Evolutionary conservation across 2,113 vertebrate genomes (phyloP).

Genomic region (Circaetus cinerascens): DNA sequence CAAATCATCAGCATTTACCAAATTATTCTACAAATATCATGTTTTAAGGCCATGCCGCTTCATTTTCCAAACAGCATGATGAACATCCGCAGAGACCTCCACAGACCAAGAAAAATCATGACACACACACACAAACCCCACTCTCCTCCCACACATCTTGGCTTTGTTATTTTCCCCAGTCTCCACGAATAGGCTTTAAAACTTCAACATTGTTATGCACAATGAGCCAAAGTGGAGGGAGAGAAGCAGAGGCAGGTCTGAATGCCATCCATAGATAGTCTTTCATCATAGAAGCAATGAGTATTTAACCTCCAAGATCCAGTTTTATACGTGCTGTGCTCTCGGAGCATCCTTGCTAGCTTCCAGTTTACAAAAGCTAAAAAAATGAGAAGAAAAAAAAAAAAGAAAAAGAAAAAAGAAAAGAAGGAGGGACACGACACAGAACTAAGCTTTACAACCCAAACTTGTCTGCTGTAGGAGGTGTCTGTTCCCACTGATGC

Average conservation of each 20-base stretch:
- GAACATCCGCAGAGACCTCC: background rate
- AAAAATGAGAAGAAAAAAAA: background rate
- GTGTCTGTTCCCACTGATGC: background rate
- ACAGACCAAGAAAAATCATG: background rate
- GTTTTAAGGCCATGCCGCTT: background rate
- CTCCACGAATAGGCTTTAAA: background rate
- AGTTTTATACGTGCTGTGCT: rapidly evolving
- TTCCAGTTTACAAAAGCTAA: background rate
- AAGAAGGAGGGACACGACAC: background rate
- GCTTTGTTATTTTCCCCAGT: background rate
- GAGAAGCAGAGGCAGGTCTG: background rate
- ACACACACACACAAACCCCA: background rate
- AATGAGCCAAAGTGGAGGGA: background rate
- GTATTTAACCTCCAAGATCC: background rate
- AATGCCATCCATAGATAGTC: background rate
- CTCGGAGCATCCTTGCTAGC: background rate
- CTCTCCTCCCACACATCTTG: background rate
- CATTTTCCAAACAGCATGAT: slow-evolving; percentile 18
- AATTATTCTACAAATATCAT: background rate
- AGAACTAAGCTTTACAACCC: background rate
- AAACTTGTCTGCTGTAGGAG: background rate
- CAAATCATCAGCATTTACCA: slow-evolving; percentile 8
- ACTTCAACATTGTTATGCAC: background rate
- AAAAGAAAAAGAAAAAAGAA: background rate
- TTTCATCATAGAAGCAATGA: background rate